Evolutionary conservation across 2,797 vertebrate genomes (phyloP).

Genomic region (Notamacropus eugenii): DNA sequence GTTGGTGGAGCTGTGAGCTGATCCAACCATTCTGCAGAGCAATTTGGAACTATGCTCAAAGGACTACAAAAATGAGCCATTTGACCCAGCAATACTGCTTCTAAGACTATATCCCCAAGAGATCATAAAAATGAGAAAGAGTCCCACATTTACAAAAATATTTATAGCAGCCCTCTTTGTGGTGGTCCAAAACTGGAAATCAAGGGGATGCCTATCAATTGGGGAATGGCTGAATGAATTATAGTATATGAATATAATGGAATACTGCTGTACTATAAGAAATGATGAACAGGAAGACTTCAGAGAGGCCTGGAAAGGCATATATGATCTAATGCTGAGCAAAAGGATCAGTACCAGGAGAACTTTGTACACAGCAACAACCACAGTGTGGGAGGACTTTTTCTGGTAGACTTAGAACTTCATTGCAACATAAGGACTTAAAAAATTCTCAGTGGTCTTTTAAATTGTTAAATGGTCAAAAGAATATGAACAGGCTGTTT

Average conservation of each 20-base stretch:
- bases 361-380: neutral
- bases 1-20: neutral
- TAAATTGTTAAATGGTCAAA: neutral
- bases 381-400: no score
- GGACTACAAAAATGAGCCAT: neutral
- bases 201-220: neutral
- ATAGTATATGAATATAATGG: no score
- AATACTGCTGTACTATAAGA: no score
- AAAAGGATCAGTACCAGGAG: neutral
- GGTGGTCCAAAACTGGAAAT: neutral
- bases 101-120: neutral
- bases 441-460: no score
- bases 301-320: no score
- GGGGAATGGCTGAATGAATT: neutral
- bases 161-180: neutral
- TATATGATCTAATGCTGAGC: neutral
- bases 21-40: neutral
- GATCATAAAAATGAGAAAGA: no score
- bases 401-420: no score
- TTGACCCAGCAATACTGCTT: neutral
- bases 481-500: neutral
- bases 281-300: neutral
- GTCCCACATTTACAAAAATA: neutral
- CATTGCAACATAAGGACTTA: no score
- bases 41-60: neutral